These are phyloP conservation scores for Petrolisthes manimaculis DNA, from an alignment of 2,888 invertebrate genomes.

Conservation along the genomic window DNA sequence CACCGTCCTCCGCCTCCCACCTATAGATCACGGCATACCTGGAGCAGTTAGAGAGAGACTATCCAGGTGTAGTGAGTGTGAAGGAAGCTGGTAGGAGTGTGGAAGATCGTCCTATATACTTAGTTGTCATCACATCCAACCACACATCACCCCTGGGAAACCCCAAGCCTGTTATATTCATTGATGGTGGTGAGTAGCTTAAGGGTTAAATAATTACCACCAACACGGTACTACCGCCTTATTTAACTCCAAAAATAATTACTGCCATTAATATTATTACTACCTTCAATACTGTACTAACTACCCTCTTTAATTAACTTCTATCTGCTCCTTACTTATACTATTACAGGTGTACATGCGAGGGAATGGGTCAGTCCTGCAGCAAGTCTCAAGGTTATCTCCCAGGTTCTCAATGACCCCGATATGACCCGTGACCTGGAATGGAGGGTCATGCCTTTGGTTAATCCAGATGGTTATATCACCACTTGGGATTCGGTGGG, in stretches of 20 bases:
- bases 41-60: not conserved
- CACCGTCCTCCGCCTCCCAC: not conserved
- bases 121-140: constrained; percentile 18
- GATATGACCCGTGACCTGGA: constrained; percentile 24
- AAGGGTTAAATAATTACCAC: no score
- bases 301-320: no score
- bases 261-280: no score
- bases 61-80: constrained; percentile 27
- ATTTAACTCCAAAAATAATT: no score
- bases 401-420: constrained; percentile 24
- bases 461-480: constrained; percentile 57
- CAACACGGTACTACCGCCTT: no score
- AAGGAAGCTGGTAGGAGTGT: constrained; percentile 28
- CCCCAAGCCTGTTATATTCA: constrained; percentile 45
- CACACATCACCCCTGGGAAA: not conserved
- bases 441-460: constrained; percentile 47
- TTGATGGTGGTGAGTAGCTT: constrained; percentile 49
- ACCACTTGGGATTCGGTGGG: constrained; percentile 44
- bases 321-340: no score
- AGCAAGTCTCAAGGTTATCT: constrained; percentile 31
- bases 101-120: constrained; percentile 37
- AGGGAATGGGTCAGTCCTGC: constrained; percentile 56
- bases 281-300: no score
- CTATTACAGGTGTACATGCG: constrained; percentile 46
- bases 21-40: constrained; percentile 36